A percentile compares a stretch with the other conserved stretches of the same genome.
Evolutionary conservation across 2,797 vertebrate genomes (phyloP).

Genomic region (Toxotes lorentzi): DNA sequence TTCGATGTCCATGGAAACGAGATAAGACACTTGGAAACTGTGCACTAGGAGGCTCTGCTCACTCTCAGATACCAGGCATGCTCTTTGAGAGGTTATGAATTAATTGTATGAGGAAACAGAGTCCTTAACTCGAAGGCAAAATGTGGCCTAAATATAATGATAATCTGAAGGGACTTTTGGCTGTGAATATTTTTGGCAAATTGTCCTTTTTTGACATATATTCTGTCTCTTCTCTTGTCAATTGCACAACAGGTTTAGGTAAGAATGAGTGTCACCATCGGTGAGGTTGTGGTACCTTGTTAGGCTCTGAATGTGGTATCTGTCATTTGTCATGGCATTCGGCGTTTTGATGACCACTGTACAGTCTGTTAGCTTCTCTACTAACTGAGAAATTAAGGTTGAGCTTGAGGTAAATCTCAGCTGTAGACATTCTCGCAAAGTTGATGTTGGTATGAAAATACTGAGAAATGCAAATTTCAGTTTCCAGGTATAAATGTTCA

Average conservation of each 20-base stretch:
- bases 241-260: constrained; percentile 83
- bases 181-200: constrained; percentile 12
- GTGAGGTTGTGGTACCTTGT: constrained; percentile 50
- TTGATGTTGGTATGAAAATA: neutral
- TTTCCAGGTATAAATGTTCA: neutral
- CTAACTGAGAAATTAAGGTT: constrained; percentile 1
- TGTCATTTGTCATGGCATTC: constrained; percentile 53
- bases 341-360: constrained; percentile 73
- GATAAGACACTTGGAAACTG: neutral
- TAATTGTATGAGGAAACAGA: neutral
- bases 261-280: constrained; percentile 68
- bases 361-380: constrained; percentile 24
- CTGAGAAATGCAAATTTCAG: neutral
- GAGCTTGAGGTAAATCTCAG: neutral
- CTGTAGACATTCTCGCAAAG: neutral
- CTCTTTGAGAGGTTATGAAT: constrained; percentile 36
- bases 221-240: constrained; percentile 62
- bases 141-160: neutral
- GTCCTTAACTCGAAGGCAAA: neutral
- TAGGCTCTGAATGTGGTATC: constrained; percentile 53
- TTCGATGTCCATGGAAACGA: constrained; percentile 1
- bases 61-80: constrained; percentile 18
- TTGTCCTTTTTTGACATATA: constrained; percentile 46
- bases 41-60: neutral
- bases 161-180: constrained; percentile 30